Evolutionary conservation across 2,888 invertebrate species (phyloP).

Genomic region (Sarcophaga rosellei): DNA sequence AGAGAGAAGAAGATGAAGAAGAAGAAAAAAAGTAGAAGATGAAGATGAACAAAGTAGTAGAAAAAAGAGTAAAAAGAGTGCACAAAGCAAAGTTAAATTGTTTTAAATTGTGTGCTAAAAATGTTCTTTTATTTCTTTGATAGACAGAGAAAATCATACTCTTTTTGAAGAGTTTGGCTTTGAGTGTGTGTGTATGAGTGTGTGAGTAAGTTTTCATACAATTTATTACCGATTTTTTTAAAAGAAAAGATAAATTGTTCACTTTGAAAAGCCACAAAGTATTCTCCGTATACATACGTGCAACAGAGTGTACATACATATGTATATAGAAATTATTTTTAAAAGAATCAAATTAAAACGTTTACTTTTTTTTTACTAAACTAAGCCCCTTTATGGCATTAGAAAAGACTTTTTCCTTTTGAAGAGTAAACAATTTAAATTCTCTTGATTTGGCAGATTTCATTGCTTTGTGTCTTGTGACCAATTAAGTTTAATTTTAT

Average conservation of each 20-base stretch:
- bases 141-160: constrained; percentile 33
- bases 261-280: constrained; percentile 39
- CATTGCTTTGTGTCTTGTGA: constrained; percentile 5
- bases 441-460: constrained; percentile 15
- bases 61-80: constrained; percentile 37
- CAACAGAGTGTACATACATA: too few relatives aligned
- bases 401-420: not conserved
- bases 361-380: constrained; percentile 41
- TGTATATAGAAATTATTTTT: not conserved
- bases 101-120: constrained; percentile 67
- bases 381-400: constrained; percentile 10
- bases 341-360: constrained; percentile 41
- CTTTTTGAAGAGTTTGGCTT: not conserved
- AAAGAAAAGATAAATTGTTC: constrained; percentile 30
- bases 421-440: constrained; percentile 15
- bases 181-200: not conserved
- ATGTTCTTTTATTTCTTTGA: constrained; percentile 56
- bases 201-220: not conserved
- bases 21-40: constrained; percentile 33
- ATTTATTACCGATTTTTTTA: constrained; percentile 33
- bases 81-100: constrained; percentile 65
- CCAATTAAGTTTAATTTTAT: constrained; percentile 18
- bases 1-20: constrained; percentile 29
- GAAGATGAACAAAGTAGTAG: constrained; percentile 9
- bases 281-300: not conserved